Base-by-base conservation (phyloP, 2,888 invertebrate species). In the Acleris emargana region DNA sequence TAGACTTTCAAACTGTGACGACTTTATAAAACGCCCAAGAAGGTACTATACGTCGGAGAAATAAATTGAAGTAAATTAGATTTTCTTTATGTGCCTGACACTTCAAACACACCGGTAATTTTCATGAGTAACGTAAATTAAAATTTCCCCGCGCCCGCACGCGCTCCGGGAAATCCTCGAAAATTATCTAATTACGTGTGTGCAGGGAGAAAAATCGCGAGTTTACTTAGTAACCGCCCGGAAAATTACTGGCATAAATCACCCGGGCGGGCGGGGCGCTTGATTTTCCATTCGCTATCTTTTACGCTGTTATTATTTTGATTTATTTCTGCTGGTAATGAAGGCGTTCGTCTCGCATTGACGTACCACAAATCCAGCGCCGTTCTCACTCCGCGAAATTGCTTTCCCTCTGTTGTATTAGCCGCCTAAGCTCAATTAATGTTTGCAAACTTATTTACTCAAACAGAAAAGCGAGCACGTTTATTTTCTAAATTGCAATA, bases 221-320 rank as follows among this genome's bases (percentile, higher is more conserved):
- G 88, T 91, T 88, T 87, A 87, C 89, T 87, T 88, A 87, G 88
- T 87, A 89, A 89, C 88, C 89, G 86, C 82, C 87, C 85, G 91
- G 89, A 89, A 90, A 90, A 90, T 90, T 90, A 89, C 89, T 77
- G 81, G 86, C 89, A 90, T 90, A 90, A 90, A 90, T 90, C 90
- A 90, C 81, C 73, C 71, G 78, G 72, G 81, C 78, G 79, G 76
- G 74, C 80, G 80, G 79, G 72, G 79, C 80, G 84, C 82, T 84
- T 88, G 91, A 89, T 89, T 91, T 91, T 91, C 89, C 86, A 91
- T 90, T 88, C 90, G 87, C 88, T 90, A 89, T 91, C 90, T 91
- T 87, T 86, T 86, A 81, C 88, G 85, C 86, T 80, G 79, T 87
- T 87, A 90, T 90, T 91, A 91, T 90, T 91, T 91, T 91, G 91